Percentiles rank a stretch among this genome's conserved stretches.
These are phyloP conservation scores for Saccostrea cuccullata DNA, from an alignment of 1,140 invertebrate species.

Conservation along the genomic window DNA sequence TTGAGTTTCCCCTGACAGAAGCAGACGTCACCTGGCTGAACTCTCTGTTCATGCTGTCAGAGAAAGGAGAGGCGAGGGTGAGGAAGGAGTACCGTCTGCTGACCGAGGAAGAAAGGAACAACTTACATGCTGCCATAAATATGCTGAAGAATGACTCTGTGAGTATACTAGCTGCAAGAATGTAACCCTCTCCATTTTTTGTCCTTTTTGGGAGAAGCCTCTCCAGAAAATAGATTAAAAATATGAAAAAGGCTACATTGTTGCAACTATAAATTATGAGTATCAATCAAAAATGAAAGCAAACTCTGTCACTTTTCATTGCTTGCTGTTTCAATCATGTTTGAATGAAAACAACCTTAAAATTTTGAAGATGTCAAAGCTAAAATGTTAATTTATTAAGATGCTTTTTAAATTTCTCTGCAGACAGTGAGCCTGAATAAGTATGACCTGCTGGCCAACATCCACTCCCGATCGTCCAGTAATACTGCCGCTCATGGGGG, in stretches of 20 bases:
- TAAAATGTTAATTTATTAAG: too few relatives aligned
- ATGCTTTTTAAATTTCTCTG: too few relatives aligned
- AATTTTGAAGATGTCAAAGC: too few relatives aligned
- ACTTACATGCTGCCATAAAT: conserved; percentile 73
- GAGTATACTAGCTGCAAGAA: conserved; percentile 36
- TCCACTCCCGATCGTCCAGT: conserved; percentile 58
- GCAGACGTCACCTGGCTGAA: conserved; percentile 47
- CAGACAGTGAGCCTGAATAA: conserved; percentile 66
- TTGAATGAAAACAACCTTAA: too few relatives aligned
- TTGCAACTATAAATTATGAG: too few relatives aligned
- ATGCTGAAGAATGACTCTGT: conserved; percentile 75
- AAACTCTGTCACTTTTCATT: background rate
- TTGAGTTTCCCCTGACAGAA: conserved; percentile 50
- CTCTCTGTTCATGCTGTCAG: conserved; percentile 40
- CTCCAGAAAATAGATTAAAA: too few relatives aligned
- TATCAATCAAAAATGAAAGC: background rate
- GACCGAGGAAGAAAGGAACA: conserved; percentile 69
- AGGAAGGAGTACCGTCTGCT: conserved; percentile 76
- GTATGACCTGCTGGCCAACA: conserved; percentile 64
- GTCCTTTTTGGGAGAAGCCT: too few relatives aligned
- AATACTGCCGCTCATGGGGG: conserved; percentile 63
- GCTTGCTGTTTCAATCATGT: too few relatives aligned
- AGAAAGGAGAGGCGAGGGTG: conserved; percentile 30
- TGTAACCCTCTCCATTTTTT: too few relatives aligned
- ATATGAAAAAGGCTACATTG: too few relatives aligned